These are phyloP conservation scores for Onychomys leucogaster DNA, from an alignment of 2,797 vertebrate genomes.

Conservation along the genomic window DNA sequence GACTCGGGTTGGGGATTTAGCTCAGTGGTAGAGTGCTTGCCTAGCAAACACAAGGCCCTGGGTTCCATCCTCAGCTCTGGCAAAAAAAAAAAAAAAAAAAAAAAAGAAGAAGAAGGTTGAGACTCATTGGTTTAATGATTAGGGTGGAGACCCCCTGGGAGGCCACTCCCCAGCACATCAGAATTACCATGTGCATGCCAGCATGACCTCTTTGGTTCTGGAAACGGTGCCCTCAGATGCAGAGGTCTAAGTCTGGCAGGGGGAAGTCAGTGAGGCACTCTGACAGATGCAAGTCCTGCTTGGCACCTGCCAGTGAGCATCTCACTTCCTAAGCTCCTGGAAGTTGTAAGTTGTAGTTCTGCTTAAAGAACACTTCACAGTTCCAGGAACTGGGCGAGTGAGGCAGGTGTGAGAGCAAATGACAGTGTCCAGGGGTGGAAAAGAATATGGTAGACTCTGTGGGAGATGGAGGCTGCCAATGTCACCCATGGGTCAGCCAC, in stretches of 20 bases:
- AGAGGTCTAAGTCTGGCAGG: neutral
- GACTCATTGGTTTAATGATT: neutral
- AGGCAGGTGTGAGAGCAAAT: neutral
- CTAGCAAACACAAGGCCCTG: no score
- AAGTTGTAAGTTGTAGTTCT: neutral
- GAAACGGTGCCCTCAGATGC: neutral
- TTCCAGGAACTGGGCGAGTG: neutral
- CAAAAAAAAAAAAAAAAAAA: no score
- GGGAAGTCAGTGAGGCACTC: neutral
- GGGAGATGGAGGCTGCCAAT: neutral
- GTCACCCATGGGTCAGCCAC: neutral
- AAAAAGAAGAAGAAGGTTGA: neutral
- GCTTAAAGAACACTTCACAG: neutral
- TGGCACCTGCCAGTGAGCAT: neutral
- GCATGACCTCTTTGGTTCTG: neutral
- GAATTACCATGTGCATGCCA: no score
- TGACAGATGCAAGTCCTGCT: fast-evolving
- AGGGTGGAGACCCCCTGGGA: neutral
- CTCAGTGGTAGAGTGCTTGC: no score
- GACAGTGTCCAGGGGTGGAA: neutral
- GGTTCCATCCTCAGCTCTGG: no score
- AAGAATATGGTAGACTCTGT: neutral
- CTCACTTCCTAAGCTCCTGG: neutral
- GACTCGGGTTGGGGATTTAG: no score
- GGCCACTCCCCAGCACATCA: neutral